Base-by-base conservation (phyloP, 2,888 invertebrate species). In the Cacoxenus indagator region DNA sequence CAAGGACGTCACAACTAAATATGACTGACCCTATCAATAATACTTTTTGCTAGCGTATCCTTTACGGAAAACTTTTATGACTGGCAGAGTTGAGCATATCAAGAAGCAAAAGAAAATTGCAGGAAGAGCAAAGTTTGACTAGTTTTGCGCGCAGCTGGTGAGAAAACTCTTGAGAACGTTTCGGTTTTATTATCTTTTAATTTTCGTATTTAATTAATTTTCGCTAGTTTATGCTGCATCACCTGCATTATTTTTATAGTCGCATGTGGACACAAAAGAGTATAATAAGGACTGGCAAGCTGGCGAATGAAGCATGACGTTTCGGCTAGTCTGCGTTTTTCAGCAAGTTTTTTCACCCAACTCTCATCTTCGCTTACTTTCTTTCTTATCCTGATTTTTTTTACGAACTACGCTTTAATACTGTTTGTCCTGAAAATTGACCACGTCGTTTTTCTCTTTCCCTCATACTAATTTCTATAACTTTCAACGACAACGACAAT, bases 151-250 rank as follows among this genome's bases (percentile, higher is more conserved):
- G 17, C 6, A n/a, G 19, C 17, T 48, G 11, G 19, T 5, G 19
- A 6, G 17, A 48, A 37, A 11, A 11, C 37, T 8, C 37, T 37
- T 37, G 14, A 37, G 14, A 37, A 14, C 37, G 37, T 37, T 37
- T 19, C 51, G 19, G 17, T 51, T 55, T 55, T 55, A 51, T 55
- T 55, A 55, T 55, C 55, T 55, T 55, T 55, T 55, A 55, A 55
- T 55, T 55, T 55, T 6, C 55, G 55, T 55, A 55, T 55, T 55
- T 55, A 55, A 55, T 55, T 55, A 55, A 55, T 55, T 55, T 51
- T 55, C 27, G 27, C 55, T 26, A 27, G 14, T n/a, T 24, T 14
- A 27, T 55, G n/a, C 27, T 55, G 55, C 24, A 55, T 55, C 55
- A 55, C 55, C 55, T 55, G 55, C 55, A 55, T 27, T 55, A 26